These are phyloP conservation scores for Leucoptera coffeella DNA, from an alignment of 2,888 invertebrate genomes.

Conservation along the genomic window DNA sequence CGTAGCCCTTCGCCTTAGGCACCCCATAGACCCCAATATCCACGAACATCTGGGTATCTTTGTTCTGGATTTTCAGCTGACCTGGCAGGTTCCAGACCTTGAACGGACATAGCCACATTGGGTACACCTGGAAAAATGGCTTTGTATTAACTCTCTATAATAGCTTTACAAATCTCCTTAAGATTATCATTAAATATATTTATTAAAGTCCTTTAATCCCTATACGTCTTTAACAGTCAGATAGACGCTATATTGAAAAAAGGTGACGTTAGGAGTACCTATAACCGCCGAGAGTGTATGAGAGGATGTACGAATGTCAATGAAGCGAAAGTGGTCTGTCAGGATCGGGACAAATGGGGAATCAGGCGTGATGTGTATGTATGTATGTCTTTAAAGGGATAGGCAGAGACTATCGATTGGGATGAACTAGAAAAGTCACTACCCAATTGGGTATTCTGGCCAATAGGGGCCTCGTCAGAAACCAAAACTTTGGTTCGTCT, in stretches of 20 bases:
- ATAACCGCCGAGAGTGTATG: neutral
- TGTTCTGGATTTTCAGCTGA: conserved; percentile 54
- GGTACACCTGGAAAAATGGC: conserved; percentile 58
- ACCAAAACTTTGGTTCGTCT: too few species aligned
- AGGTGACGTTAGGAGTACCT: neutral
- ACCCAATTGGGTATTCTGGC: too few species aligned
- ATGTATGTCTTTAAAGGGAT: neutral
- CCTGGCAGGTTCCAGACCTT: conserved; percentile 63
- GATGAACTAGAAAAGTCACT: too few species aligned
- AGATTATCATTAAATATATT: neutral
- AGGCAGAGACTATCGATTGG: too few species aligned
- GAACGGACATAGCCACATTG: conserved; percentile 80
- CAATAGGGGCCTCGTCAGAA: too few species aligned
- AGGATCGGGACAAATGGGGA: neutral
- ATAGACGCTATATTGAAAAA: neutral
- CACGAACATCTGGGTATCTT: conserved; percentile 59
- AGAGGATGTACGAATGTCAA: neutral
- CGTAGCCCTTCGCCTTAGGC: conserved; percentile 56
- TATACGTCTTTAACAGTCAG: too few species aligned
- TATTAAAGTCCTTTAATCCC: neutral
- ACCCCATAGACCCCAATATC: conserved; percentile 80
- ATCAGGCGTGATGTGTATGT: neutral
- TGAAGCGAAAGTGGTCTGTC: neutral
- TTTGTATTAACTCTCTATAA: neutral
- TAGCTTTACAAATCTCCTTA: too few species aligned